These are phyloP conservation scores for Florisuga fusca DNA, from an alignment of 2,797 vertebrate genomes.

Conservation along the genomic window DNA sequence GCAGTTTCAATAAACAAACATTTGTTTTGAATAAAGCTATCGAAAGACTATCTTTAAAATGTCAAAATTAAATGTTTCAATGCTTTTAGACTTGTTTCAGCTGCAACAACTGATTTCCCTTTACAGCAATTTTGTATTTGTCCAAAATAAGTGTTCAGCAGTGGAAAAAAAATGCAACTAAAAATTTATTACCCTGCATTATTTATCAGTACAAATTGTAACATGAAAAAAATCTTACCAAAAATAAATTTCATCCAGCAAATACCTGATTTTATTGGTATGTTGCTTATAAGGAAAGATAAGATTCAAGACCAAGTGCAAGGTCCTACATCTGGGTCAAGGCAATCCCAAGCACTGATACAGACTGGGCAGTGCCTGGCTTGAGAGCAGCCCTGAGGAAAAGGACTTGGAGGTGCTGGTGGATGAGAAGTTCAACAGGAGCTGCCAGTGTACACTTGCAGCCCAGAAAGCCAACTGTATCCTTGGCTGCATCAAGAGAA, in stretches of 20 bases:
- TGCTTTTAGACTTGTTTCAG: neutral
- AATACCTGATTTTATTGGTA: neutral
- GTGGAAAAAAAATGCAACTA: neutral
- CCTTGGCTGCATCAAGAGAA: too few species aligned
- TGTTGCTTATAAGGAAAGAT: neutral
- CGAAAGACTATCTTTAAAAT: conserved; percentile 32
- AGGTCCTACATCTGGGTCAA: too few species aligned
- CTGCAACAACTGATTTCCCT: neutral
- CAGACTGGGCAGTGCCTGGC: too few species aligned
- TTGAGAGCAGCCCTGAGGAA: too few species aligned
- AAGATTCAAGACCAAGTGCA: neutral
- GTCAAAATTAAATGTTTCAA: neutral
- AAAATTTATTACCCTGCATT: conserved; percentile 25
- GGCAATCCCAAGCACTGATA: too few species aligned
- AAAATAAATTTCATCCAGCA: neutral
- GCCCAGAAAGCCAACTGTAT: too few species aligned
- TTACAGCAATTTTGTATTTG: conserved; percentile 36
- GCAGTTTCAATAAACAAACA: neutral
- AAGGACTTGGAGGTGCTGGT: too few species aligned
- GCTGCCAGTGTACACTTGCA: too few species aligned
- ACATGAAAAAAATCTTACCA: neutral
- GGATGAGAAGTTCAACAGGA: too few species aligned
- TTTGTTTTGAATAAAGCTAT: neutral
- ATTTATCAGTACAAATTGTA: conserved; percentile 25
- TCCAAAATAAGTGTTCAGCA: neutral